Evolutionary conservation across 2,888 invertebrate species (phyloP).

Genomic region (Rhingia campestris): DNA sequence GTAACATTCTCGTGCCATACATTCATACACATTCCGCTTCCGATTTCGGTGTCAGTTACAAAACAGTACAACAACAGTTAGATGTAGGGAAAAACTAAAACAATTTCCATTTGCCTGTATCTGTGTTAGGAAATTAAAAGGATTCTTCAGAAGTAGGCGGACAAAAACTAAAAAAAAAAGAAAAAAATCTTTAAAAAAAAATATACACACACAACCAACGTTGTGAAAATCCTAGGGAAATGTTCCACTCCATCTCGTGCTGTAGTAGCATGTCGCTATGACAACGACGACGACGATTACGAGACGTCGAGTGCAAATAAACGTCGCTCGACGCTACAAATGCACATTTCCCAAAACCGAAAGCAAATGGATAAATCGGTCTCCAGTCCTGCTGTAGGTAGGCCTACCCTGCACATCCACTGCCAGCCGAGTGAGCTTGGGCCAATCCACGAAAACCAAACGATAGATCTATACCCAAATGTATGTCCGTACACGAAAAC

Average conservation of each 20-base stretch:
- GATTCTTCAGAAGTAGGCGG: constrained; percentile 42
- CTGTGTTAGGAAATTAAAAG: constrained; percentile 64
- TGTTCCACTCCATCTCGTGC: constrained; percentile 61
- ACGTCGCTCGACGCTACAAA: constrained; percentile 59
- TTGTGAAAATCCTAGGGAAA: constrained; percentile 50
- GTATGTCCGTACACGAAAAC: constrained; percentile 64
- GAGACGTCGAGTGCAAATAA: constrained; percentile 69
- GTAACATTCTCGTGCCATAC: constrained; percentile 18
- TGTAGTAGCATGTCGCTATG: constrained; percentile 47
- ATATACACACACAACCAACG: constrained; percentile 16
- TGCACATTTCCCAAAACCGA: constrained; percentile 53
- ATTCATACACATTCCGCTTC: constrained; percentile 16
- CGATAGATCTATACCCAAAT: constrained; percentile 64
- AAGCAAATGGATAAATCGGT: constrained; percentile 62
- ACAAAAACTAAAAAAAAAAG: constrained; percentile 11
- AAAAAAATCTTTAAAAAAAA: constrained; percentile 8
- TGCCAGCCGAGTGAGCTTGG: constrained; percentile 5
- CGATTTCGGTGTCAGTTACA: constrained; percentile 30
- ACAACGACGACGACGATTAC: constrained; percentile 27
- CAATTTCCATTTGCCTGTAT: constrained; percentile 43
- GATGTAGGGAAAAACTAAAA: constrained; percentile 39
- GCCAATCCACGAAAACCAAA: constrained; percentile 68
- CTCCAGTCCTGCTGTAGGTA: constrained; percentile 25
- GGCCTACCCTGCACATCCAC: constrained; percentile 33
- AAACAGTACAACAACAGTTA: constrained; percentile 28